These are phyloP conservation scores for Muntiacus muntjak DNA, from an alignment of 2,113 vertebrate genomes.

Conservation along the genomic window DNA sequence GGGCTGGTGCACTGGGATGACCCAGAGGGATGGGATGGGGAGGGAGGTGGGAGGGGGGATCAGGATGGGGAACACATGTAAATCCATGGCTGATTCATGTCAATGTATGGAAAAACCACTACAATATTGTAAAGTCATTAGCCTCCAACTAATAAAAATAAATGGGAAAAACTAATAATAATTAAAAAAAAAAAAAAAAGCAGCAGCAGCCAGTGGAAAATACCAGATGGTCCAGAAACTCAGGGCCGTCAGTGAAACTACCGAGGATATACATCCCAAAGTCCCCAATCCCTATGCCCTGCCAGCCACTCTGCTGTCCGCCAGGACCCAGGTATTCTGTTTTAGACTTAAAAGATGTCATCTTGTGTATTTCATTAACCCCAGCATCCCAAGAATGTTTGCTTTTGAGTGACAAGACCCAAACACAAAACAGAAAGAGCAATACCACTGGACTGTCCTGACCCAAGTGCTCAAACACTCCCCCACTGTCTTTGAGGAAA, in stretches of 20 bases:
- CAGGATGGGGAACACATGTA: no score
- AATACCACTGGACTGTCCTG: background rate
- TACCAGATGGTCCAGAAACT: background rate
- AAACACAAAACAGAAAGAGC: background rate
- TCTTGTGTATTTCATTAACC: background rate
- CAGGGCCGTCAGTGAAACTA: background rate
- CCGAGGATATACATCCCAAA: background rate
- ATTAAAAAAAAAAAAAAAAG: no score
- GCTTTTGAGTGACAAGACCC: background rate
- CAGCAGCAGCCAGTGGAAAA: background rate
- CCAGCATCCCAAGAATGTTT: background rate
- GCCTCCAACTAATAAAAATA: no score
- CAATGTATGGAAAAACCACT: no score
- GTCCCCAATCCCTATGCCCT: background rate
- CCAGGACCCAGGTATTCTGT: background rate
- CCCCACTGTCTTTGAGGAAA: background rate
- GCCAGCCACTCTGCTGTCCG: background rate
- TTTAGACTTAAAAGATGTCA: background rate
- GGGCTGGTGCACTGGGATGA: no score
- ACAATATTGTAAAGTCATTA: no score
- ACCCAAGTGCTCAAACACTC: background rate
- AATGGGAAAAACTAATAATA: no score
- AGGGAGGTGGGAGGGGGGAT: no score
- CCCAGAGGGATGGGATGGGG: no score
- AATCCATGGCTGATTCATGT: no score